These are phyloP conservation scores for Sturnus vulgaris DNA, from an alignment of 2,113 vertebrate genomes.

Conservation along the genomic window DNA sequence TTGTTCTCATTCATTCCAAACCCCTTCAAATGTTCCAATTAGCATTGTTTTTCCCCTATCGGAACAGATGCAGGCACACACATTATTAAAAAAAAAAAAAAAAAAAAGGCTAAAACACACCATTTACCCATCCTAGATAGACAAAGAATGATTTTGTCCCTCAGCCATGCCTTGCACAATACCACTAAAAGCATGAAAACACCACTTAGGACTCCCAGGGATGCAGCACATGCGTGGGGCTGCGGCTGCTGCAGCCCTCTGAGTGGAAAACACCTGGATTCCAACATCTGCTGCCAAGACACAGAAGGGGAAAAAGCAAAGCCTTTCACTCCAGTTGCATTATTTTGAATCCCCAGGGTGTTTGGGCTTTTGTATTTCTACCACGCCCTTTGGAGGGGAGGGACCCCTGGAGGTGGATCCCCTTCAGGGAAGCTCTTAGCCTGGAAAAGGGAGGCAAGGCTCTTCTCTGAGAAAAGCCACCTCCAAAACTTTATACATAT, in stretches of 20 bases:
- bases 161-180: background rate
- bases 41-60: background rate
- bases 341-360: background rate
- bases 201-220: background rate
- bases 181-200: background rate
- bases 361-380: background rate
- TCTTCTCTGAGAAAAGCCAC: background rate
- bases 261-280: background rate
- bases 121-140: background rate
- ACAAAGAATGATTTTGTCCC: background rate
- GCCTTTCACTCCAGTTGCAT: background rate
- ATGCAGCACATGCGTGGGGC: accelerated
- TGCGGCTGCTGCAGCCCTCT: background rate
- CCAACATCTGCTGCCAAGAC: background rate
- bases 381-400: accelerated
- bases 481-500: background rate
- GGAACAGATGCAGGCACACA: background rate
- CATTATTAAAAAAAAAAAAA: background rate
- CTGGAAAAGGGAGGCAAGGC: background rate
- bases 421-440: background rate
- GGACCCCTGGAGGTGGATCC: background rate
- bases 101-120: background rate
- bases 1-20: background rate
- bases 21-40: background rate
- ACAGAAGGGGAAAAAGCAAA: background rate